Conservation (phyloP, 2,888 invertebrate genomes). For the Sclerodermus sp. region DNA sequence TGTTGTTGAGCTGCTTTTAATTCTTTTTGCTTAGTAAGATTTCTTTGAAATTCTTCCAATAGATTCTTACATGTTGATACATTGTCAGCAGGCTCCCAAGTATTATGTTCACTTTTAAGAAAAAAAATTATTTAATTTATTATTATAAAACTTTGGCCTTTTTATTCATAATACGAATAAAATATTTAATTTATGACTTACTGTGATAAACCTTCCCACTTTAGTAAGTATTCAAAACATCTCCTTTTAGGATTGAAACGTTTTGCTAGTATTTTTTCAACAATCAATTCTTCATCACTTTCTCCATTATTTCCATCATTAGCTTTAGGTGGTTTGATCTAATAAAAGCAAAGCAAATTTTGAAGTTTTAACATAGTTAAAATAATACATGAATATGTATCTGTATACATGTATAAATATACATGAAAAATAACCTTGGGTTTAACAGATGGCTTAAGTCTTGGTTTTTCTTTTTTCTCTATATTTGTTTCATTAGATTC, state of each 20-base stretch:
- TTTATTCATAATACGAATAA: not conserved
- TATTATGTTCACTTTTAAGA: constrained; percentile 70
- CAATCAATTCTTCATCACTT: constrained; percentile 68
- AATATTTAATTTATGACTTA: constrained; percentile 58
- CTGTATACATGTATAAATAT: not conserved
- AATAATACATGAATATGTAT: not conserved
- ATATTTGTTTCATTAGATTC: constrained; percentile 33
- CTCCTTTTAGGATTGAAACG: constrained; percentile 76
- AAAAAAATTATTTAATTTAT: constrained; percentile 3
- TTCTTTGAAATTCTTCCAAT: constrained; percentile 79
- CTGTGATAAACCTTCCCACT: constrained; percentile 82
- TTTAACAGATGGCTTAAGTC: constrained; percentile 42
- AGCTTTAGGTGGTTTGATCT: constrained; percentile 34
- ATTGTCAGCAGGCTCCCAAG: constrained; percentile 81
- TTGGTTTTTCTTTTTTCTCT: constrained; percentile 43
- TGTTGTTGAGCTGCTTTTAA: constrained; percentile 62
- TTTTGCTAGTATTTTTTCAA: constrained; percentile 83
- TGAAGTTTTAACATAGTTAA: not conserved
- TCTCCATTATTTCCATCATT: constrained; percentile 34
- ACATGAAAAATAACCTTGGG: constrained; percentile 38
- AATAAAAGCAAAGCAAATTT: not conserved
- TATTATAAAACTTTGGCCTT: not conserved
- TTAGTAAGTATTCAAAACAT: constrained; percentile 80
- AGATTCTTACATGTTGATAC: constrained; percentile 76
- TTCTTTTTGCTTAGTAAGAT: constrained; percentile 75